Evolutionary conservation across 2,888 invertebrate species (phyloP).

Genomic region (Molanna angustata): DNA sequence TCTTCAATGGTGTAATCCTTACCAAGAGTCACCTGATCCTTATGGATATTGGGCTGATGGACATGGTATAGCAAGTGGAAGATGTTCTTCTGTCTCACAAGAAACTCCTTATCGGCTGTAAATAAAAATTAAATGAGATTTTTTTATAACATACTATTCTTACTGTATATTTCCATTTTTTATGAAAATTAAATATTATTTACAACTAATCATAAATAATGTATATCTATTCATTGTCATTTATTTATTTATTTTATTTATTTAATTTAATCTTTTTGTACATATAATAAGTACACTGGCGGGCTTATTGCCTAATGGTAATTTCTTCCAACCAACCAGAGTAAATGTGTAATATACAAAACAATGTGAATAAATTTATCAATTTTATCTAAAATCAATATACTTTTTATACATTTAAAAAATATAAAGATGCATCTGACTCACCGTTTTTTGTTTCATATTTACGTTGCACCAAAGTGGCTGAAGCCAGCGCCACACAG

Average conservation of each 20-base stretch:
- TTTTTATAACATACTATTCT: too few species aligned
- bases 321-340: too few species aligned
- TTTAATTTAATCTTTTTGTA: not conserved
- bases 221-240: too few species aligned
- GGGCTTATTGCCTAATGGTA: not conserved
- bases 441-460: slow-evolving; percentile 25
- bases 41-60: slow-evolving; percentile 58
- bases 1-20: slow-evolving; percentile 51
- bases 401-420: not conserved
- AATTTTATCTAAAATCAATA: too few species aligned
- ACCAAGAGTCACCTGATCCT: slow-evolving; percentile 51
- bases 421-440: not conserved
- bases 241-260: not conserved
- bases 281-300: slow-evolving; percentile 30
- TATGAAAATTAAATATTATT: too few species aligned
- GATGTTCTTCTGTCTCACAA: slow-evolving; percentile 51
- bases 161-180: too few species aligned
- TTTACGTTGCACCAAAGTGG: slow-evolving; percentile 18
- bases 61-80: slow-evolving; percentile 55
- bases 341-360: too few species aligned
- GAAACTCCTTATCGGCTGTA: slow-evolving; percentile 54
- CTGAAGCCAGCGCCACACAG: slow-evolving; percentile 27
- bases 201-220: too few species aligned
- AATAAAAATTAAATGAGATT: slow-evolving; percentile 27
- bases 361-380: too few species aligned